Percentiles rank a stretch among this genome's conserved stretches.
Conservation (phyloP, 2,797 vertebrate genomes). For the Lagodon rhomboides region DNA sequence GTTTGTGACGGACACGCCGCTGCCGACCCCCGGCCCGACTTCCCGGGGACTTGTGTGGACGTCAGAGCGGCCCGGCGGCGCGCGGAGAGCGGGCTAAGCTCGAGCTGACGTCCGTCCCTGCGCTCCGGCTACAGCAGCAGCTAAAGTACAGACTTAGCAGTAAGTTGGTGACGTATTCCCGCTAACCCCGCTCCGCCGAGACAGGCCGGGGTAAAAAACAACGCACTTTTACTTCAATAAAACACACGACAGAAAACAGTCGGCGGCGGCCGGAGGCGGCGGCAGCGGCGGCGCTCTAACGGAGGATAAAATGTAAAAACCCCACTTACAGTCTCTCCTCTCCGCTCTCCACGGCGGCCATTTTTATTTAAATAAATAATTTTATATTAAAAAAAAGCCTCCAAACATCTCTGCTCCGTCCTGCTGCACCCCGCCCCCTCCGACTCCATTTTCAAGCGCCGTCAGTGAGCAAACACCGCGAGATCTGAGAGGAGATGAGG, state of each 20-base stretch:
- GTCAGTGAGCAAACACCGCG: slow-evolving; percentile 70
- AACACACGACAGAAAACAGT: slow-evolving; percentile 74
- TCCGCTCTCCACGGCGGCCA: slow-evolving; percentile 93
- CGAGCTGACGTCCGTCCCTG: slow-evolving; percentile 24
- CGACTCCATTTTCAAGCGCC: slow-evolving; percentile 76
- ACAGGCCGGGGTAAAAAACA: slow-evolving; percentile 78
- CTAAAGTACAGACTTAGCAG: slow-evolving; percentile 75
- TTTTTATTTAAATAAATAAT: slow-evolving; percentile 94
- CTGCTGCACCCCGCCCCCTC: slow-evolving; percentile 83
- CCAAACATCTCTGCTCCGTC: slow-evolving; percentile 87
- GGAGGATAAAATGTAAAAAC: slow-evolving; percentile 75
- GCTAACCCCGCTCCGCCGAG: slow-evolving; percentile 82
- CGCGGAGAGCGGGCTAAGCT: slow-evolving; percentile 37
- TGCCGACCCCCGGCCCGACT: slow-evolving; percentile 24
- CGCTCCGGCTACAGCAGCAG: slow-evolving; percentile 54
- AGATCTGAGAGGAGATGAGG: slow-evolving; percentile 55
- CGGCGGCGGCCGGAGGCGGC: slow-evolving; percentile 46
- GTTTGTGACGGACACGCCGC: not conserved
- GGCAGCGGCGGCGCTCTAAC: slow-evolving; percentile 47
- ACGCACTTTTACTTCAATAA: slow-evolving; percentile 79
- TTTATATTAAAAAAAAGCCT: slow-evolving; percentile 87
- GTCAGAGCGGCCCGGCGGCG: slow-evolving; percentile 30
- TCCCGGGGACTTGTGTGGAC: slow-evolving; percentile 26
- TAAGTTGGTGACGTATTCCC: slow-evolving; percentile 87
- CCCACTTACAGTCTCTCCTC: slow-evolving; percentile 91